Base-by-base conservation (phyloP, 2,888 invertebrate genomes). In the Dicyrtomina minuta region DNA sequence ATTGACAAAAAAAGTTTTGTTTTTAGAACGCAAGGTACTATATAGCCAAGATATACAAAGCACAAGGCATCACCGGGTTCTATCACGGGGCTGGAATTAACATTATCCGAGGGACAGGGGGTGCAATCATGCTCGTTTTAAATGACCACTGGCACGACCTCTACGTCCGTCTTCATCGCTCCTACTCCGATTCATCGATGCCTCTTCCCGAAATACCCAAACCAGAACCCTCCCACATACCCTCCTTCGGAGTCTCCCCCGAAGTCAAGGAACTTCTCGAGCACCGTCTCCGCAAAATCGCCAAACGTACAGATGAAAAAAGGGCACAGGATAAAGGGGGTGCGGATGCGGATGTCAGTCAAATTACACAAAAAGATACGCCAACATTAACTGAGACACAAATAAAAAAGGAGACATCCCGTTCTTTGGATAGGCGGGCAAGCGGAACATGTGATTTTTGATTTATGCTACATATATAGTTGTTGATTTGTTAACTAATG, bases 31-130 rank as follows among this genome's bases (percentile, higher is more conserved):
- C 66, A 5, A 51, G 27, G 26, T 70, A 72, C 4, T 73, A 72
- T 44, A 68, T 46, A 10, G 64, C 33, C 46, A 66, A 49, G 20
- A 67, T 74, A 24, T 74, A 68, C 39, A 24, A 8, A 46, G n/a
- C 17, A n/a, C 43, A 70, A 17, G 73, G 74, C 5, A 41, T 74
- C 2, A n/a, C n/a, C 33, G 74, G 75, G 5, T 75, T 74, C 41
- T 74, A 69, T 39, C 58, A 64, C 13, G 75, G 75, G 5, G 67
- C 66, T 3, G 17, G 65, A 4, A 51, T 66, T 1, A 75, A 75
- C 51, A 20, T 73, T 5, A 12, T 72, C 0, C 33, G 75, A 39
- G 68, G 72, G 13, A 68, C 72, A n/a, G 75, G 75, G 6, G 74
- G 75, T 0, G 73, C 74, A 2, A 24, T 75, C 0, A 70, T 70